These are phyloP conservation scores for Agriopis leucophaearia DNA, from an alignment of 2,888 invertebrate genomes.

Conservation along the genomic window DNA sequence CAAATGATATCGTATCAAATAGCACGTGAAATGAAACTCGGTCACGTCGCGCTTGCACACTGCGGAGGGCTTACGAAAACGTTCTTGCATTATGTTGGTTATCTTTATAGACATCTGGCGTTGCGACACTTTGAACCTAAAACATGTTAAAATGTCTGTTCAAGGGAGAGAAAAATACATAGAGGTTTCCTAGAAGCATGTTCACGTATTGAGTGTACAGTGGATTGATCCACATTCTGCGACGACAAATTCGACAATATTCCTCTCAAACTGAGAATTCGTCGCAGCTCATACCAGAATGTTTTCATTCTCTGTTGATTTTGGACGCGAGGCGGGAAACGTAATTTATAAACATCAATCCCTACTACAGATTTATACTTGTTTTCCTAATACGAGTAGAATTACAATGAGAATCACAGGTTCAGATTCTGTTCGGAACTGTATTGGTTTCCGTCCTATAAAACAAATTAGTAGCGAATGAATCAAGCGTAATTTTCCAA, in stretches of 20 bases:
- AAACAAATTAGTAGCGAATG: constrained; percentile 48
- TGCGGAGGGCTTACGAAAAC: constrained; percentile 54
- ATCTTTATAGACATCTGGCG: constrained; percentile 53
- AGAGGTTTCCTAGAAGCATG: background rate
- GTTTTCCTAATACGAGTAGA: constrained; percentile 23
- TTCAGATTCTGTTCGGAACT: constrained; percentile 27
- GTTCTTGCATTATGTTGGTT: constrained; percentile 49
- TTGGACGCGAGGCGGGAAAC: constrained; percentile 44
- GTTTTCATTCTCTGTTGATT: constrained; percentile 42
- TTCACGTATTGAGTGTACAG: background rate
- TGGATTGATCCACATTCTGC: background rate
- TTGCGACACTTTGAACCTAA: constrained; percentile 24
- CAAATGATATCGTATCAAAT: constrained; percentile 56
- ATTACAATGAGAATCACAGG: constrained; percentile 33
- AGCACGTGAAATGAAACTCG: constrained; percentile 57
- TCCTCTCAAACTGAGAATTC: constrained; percentile 11
- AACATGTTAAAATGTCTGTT: background rate
- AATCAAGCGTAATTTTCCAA: constrained; percentile 44
- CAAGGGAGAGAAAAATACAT: no score
- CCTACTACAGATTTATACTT: constrained; percentile 27
- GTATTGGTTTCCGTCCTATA: constrained; percentile 46
- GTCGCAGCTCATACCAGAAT: constrained; percentile 4
- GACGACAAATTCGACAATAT: constrained; percentile 21
- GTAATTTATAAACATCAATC: constrained; percentile 48
- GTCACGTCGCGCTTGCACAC: constrained; percentile 50